Base-by-base conservation (phyloP, 2,888 invertebrate species). In the Agriopis aurantiaria region DNA sequence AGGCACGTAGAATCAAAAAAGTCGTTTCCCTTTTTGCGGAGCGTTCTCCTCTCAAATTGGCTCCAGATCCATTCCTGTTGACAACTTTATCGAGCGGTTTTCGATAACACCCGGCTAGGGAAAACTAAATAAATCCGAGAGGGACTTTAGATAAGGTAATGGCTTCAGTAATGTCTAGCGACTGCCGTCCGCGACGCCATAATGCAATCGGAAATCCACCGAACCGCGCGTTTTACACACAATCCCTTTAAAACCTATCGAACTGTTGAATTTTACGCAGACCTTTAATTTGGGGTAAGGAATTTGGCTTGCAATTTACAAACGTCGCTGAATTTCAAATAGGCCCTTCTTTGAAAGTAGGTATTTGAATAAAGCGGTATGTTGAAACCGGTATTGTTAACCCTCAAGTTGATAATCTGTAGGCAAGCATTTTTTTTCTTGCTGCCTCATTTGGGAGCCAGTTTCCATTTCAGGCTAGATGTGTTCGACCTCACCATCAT, bases 71-170 rank as follows among this genome's bases (percentile, higher is more conserved):
- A 90, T 93, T 93, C 88, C 89, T 92, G 93, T 93, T 94, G 93
- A 93, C 93, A 93, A 93, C 90, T 92, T 93, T 93, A 94, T 94
- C 94, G 93, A 93, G 88, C 91, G 92, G 90, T 92, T 92, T 93
- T 92, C 94, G 93, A 93, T 93, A 93, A 93, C 93, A 93, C 92
- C 93, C 92, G 92, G 92, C 91, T 89, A 91, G 91, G 92, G 92
- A 93, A 93, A 92, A 93, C 93, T 93, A 93, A 93, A 93, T 94
- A 93, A 94, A 93, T 94, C 93, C 93, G 89, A 91, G 91, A 92
- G 89, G 91, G 93, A 91, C 94, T 94, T 94, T 91, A 94, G 93
- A 94, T 94, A 94, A 94, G 93, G 94, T 93, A 94, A 94, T 93
- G 93, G 93, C 86, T 90, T 87, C 89, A 88, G 92, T 93, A 93